These are phyloP conservation scores for Streblospio benedicti DNA, from an alignment of 1,140 invertebrate species.

Conservation along the genomic window DNA sequence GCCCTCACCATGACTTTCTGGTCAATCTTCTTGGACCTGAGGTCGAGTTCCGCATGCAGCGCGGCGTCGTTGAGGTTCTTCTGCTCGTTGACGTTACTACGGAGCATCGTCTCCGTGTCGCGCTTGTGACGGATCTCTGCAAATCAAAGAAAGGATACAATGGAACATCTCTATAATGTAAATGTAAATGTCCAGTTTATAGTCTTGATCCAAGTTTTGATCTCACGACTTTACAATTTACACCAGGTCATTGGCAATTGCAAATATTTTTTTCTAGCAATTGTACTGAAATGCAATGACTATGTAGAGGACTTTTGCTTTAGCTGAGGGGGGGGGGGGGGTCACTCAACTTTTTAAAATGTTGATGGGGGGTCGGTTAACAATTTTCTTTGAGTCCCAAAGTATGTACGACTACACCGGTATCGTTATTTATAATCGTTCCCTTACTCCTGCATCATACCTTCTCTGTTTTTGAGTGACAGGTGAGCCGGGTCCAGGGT, in stretches of 20 bases:
- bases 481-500: conserved; percentile 35
- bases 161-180: conserved; percentile 29
- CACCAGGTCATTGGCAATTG: neutral
- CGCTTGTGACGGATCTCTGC: conserved; percentile 21
- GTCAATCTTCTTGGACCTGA: conserved; percentile 36
- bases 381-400: neutral
- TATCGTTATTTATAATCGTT: too few species aligned
- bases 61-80: conserved; percentile 36
- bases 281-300: too few species aligned
- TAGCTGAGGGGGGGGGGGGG: too few species aligned
- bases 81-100: conserved; percentile 35
- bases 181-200: too few species aligned
- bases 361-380: too few species aligned
- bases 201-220: too few species aligned
- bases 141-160: conserved; percentile 8
- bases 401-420: too few species aligned
- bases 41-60: conserved; percentile 37
- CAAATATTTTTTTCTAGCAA: too few species aligned
- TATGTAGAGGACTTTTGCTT: too few species aligned
- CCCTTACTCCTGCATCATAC: conserved; percentile 27
- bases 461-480: conserved; percentile 40
- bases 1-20: conserved; percentile 34
- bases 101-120: conserved; percentile 37
- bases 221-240: too few species aligned
- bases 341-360: too few species aligned